Conservation (phyloP, 2,797 vertebrate species). For the Ambastaia sidthimunki region DNA sequence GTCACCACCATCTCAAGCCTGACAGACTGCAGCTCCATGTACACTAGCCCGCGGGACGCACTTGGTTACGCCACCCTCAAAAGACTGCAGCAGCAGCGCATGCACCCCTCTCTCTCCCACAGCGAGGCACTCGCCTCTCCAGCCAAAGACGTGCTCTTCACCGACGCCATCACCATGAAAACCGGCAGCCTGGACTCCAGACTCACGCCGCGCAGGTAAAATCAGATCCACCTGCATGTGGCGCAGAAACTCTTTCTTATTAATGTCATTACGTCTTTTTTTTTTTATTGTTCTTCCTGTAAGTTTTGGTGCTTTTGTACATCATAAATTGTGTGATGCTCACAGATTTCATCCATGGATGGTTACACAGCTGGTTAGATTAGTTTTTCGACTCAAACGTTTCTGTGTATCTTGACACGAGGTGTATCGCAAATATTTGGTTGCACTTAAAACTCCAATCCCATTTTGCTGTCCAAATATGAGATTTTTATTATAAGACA, state of each 20-base stretch:
- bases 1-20: conserved; percentile 92
- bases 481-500: neutral
- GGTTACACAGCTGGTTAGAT: too few species aligned
- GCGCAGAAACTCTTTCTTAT: too few species aligned
- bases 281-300: too few species aligned
- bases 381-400: too few species aligned
- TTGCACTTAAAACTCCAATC: too few species aligned
- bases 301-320: too few species aligned
- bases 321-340: too few species aligned
- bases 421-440: too few species aligned
- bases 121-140: conserved; percentile 96
- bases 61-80: conserved; percentile 96
- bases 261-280: too few species aligned
- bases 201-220: conserved; percentile 91
- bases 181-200: conserved; percentile 95
- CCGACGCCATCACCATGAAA: conserved; percentile 99
- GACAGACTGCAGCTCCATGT: conserved; percentile 95
- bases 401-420: too few species aligned
- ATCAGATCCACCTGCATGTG: conserved; percentile 42
- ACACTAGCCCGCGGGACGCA: conserved; percentile 93
- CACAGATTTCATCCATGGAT: too few species aligned
- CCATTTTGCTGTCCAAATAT: too few species aligned
- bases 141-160: conserved; percentile 96
- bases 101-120: conserved; percentile 94
- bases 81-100: conserved; percentile 95